Evolutionary conservation across 2,888 invertebrate genomes (phyloP), one percentile per base, ranked within the genome.

Genomic region (Venusia cambrica): DNA sequence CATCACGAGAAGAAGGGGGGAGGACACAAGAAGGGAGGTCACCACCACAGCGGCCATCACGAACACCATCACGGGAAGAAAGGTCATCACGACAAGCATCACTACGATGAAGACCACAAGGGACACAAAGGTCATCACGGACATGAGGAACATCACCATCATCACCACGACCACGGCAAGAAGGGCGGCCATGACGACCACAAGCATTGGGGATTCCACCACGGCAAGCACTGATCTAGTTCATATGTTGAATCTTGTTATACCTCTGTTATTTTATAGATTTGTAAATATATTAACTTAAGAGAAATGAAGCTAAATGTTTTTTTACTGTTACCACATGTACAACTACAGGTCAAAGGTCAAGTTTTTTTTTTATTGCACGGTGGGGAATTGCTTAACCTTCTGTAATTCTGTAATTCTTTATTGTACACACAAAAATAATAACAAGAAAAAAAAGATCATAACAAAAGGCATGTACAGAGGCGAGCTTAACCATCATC

Each of bases 31-130:
- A 94, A 95, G 81, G 94, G 94, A 16, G 92, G 91, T 3, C 92
- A 93, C 59, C 92, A 94, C 69, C 92, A 94, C 62, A 90, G 91
- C 30, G 94, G 92, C 1, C 91, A 93, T 59, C 92, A 94, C 62
- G 92, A 93, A 42, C 91, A 91, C 41, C 92, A 94, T 58, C 91
- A 93, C 63, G 94, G 94, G 33, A 93, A 94, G 71, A 92, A 94
- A 57, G 94, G 93, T n/a, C 92, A 94, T 59, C 92, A 92, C 61
- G 92, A 94, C 57, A 94, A 95, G 69, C 94, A 94, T 46, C 94
- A 94, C 63, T 91, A 92, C 61, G 93, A 94, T 54, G 93, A 94
- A 48, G 93, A 93, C 58, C 93, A 95, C 69, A 93, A 94, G 62
- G 94, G 94, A 1, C 92, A 92, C 73, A 92, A 94, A 65, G 93